Conservation (phyloP, 2,797 vertebrate genomes). For the Enteromius treurensis region DNA sequence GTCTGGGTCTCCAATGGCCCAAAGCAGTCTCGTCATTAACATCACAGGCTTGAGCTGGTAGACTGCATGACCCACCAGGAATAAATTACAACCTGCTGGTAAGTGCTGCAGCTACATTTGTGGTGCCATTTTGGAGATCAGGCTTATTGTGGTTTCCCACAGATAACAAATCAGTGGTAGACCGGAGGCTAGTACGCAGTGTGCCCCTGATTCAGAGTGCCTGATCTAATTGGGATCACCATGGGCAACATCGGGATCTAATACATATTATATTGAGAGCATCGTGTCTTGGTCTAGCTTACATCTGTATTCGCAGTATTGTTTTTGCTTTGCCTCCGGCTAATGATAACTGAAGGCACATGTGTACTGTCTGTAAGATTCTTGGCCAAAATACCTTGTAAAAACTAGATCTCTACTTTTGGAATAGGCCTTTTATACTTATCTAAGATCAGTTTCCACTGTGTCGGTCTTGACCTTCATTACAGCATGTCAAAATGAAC, state of each 20-base stretch:
- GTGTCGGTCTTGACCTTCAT: background rate
- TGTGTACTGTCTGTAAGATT: conserved; percentile 13
- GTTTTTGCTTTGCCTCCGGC: conserved; percentile 1
- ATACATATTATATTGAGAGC: conserved; percentile 33
- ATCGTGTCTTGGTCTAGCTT: conserved; percentile 42
- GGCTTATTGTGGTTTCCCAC: conserved; percentile 66
- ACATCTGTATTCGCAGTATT: background rate
- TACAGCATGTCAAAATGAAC: background rate
- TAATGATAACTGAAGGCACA: conserved; percentile 13
- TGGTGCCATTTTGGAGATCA: conserved; percentile 69
- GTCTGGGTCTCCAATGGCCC: conserved; percentile 39
- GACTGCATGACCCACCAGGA: conserved; percentile 67
- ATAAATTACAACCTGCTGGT: conserved; percentile 74
- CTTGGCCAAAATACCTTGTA: background rate
- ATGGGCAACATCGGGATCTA: conserved; percentile 30
- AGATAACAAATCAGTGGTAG: conserved; percentile 36
- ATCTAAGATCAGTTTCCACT: conserved; percentile 24
- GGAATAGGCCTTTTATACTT: background rate
- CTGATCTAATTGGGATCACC: conserved; percentile 26
- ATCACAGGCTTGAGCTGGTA: conserved; percentile 47
- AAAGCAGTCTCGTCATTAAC: conserved; percentile 55
- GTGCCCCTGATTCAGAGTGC: conserved; percentile 40
- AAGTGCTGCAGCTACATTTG: conserved; percentile 64
- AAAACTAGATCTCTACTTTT: background rate
- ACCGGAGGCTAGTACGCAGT: conserved; percentile 31